These are phyloP conservation scores for Mustela lutreola DNA, from an alignment of 2,113 vertebrate species.

Conservation along the genomic window DNA sequence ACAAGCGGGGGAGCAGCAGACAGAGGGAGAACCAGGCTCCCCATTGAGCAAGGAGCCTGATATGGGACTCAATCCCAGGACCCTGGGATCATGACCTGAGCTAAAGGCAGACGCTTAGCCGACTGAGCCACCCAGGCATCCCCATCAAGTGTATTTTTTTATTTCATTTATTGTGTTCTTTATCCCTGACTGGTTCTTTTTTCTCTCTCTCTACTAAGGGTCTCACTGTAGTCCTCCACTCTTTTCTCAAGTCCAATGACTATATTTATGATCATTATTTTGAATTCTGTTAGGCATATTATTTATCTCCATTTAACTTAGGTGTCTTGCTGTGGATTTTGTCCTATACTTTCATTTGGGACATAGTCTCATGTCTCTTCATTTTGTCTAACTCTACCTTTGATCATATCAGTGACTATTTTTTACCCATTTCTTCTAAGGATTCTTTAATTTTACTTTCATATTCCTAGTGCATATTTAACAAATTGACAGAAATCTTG, in stretches of 20 bases:
- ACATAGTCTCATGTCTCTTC: background rate
- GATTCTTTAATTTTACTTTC: slow-evolving; percentile 7
- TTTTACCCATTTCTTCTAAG: background rate
- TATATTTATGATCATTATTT: background rate
- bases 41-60: no score
- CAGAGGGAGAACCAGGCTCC: background rate
- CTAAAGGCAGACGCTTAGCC: background rate
- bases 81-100: no score
- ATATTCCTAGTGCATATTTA: background rate
- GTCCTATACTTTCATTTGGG: background rate
- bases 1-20: no score
- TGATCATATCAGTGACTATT: background rate
- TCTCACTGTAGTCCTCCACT: background rate
- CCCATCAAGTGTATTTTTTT: background rate
- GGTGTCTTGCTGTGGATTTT: background rate
- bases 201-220: background rate
- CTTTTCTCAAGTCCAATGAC: background rate
- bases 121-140: background rate
- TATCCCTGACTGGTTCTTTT: background rate
- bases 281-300: background rate
- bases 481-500: background rate
- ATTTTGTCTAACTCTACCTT: background rate
- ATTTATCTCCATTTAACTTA: background rate
- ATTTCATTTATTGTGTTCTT: background rate
- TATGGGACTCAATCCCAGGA: background rate